Evolutionary conservation across 30 jellyfish, hydroid and myxozoan species (phyloP).

Genomic region (Aurelia aurita): DNA sequence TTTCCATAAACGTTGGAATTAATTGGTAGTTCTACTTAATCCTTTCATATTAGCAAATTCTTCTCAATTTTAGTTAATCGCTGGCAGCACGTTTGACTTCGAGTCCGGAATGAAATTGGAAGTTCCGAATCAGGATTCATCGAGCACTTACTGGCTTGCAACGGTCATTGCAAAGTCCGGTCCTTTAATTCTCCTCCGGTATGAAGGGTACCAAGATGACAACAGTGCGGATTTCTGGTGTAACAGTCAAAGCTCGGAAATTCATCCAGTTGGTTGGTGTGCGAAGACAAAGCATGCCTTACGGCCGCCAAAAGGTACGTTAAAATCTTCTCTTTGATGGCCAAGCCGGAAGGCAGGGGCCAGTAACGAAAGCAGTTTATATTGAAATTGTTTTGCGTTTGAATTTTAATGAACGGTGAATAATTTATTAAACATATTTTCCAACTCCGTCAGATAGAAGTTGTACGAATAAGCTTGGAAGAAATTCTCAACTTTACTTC

Average conservation of each 20-base stretch:
- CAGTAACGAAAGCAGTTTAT: no score
- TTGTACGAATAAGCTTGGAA: no score
- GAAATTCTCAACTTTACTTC: no score
- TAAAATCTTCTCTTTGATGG: no score
- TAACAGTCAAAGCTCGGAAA: slow-evolving; percentile 80
- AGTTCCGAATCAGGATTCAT: slow-evolving; percentile 87
- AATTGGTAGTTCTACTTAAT: no score
- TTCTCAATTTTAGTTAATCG: slow-evolving; percentile 55
- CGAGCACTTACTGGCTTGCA: slow-evolving; percentile 95
- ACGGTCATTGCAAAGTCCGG: slow-evolving; percentile 80
- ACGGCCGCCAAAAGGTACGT: slow-evolving; percentile 88
- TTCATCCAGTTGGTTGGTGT: slow-evolving; percentile 99
- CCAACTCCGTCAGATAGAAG: no score
- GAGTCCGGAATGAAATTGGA: slow-evolving; percentile 97
- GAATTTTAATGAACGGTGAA: no score
- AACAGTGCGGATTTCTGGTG: slow-evolving; percentile 93
- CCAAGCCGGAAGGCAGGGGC: no score
- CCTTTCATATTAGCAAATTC: no score
- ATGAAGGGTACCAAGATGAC: slow-evolving; percentile 89
- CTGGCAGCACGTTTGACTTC: slow-evolving; percentile 87
- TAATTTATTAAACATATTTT: no score
- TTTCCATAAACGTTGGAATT: no score
- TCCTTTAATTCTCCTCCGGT: slow-evolving; percentile 87
- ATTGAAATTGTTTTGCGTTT: no score
- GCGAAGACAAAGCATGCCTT: slow-evolving; percentile 89